A percentile compares a stretch with the other conserved stretches of the same genome.
These are phyloP conservation scores for Heliconius congener DNA, from an alignment of 1,140 invertebrate species.

Conservation along the genomic window DNA sequence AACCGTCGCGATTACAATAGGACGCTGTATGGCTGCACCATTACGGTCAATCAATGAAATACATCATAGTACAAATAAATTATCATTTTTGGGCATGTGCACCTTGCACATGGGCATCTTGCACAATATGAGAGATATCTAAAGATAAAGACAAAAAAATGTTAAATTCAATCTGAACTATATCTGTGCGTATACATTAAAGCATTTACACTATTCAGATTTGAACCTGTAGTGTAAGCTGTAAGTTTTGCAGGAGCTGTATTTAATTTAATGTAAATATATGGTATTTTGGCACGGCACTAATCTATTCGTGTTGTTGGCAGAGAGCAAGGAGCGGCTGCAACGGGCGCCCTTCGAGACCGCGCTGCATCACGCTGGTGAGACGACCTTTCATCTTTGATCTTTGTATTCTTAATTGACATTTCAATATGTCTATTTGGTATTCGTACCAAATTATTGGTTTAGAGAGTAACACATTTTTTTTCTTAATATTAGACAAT, in stretches of 20 bases:
- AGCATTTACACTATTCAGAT: neutral
- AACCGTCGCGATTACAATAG: no score
- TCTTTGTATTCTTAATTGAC: constrained; percentile 7
- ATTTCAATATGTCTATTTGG: neutral
- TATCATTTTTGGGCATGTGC: no score
- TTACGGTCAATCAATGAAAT: no score
- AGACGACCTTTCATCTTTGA: constrained; percentile 45
- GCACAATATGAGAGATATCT: no score
- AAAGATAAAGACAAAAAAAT: no score
- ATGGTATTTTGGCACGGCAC: constrained; percentile 43
- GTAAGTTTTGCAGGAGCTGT: neutral
- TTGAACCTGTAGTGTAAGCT: neutral
- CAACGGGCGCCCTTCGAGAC: constrained; percentile 82
- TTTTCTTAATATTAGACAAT: no score
- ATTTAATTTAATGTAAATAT: neutral
- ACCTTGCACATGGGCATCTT: no score
- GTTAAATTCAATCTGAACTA: no score
- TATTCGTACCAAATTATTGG: no score
- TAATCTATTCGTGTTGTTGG: constrained; percentile 77
- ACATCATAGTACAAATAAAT: no score
- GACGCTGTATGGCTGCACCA: no score
- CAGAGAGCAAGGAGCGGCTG: constrained; percentile 77
- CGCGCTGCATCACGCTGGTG: constrained; percentile 81
- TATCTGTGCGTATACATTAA: no score
- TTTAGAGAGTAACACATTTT: neutral